Base-by-base conservation (phyloP, 92 coral and sea anemone genomes). In the Phenganax marumi region DNA sequence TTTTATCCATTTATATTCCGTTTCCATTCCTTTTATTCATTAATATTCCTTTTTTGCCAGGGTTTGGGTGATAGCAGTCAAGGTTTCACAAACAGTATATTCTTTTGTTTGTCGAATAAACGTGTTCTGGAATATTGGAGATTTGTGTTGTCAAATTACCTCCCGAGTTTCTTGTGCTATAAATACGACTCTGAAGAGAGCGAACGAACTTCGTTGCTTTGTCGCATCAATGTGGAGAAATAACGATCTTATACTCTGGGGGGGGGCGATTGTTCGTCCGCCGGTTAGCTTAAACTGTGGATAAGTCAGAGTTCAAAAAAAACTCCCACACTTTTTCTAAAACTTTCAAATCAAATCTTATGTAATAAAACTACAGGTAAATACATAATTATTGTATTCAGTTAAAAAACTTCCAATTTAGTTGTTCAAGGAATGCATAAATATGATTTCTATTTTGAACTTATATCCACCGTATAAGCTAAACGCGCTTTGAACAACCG, bases 51-150 rank as follows among this genome's bases (percentile, higher is more conserved):
- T 0, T 7, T 25, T 26, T 68, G 19, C n/a, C 65, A 77, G 82
- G 82, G 82, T 33, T 70, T 77, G 17, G 82, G 82, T 6, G 82
- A 77, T 70, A 58, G 82, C 71, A 49, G 82, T 61, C 82, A 77
- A 61, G 82, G 82, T 9, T 62, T 58, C 43, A 56, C 82, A 77
- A 77, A 77, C 82, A 60, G 82, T 22, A 60, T 77, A 8, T 77
- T 77, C 70, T 77, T 77, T 46, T 55, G 70, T 52, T 16, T 77
- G 18, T 77, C 82, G 17, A 77, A 77, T 22, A 77, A 77, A 48
- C 71, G 71, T 12, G 71, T 77, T 21, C 46, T 3, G 13, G 10
- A 21, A 14, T 60, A 77, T 46, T 77, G 82, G 82, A 77, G 61
- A 55, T 14, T 6, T 39, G 54, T 56, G 13, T 2, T 77, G 46